Evolutionary conservation across 2,888 invertebrate genomes (phyloP).

Genomic region (Hypolimnas misippus): DNA sequence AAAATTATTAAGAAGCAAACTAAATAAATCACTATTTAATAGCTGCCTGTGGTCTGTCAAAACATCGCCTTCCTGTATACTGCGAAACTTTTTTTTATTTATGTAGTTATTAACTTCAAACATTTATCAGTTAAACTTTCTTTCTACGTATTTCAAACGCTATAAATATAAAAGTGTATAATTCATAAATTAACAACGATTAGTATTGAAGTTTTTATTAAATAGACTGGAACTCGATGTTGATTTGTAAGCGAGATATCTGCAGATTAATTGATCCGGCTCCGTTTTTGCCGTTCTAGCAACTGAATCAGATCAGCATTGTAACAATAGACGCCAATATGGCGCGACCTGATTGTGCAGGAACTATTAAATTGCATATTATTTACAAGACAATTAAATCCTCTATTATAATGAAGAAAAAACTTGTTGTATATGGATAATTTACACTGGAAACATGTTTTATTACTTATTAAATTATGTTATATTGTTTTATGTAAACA

Average conservation of each 20-base stretch:
- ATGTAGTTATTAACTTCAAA: neutral
- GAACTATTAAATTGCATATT: slow-evolving; percentile 41
- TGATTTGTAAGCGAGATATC: slow-evolving; percentile 2
- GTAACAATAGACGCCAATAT: slow-evolving; percentile 38
- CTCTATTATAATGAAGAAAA: neutral
- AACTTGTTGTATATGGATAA: neutral
- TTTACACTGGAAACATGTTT: neutral
- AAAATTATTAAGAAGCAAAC: too few species aligned
- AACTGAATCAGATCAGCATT: slow-evolving; percentile 31
- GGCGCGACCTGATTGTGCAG: slow-evolving; percentile 38
- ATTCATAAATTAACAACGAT: neutral
- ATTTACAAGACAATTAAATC: slow-evolving; percentile 33
- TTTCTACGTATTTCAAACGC: neutral
- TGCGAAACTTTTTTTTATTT: too few species aligned
- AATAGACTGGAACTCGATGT: slow-evolving; percentile 8
- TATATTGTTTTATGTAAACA: neutral
- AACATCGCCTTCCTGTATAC: too few species aligned
- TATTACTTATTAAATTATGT: neutral
- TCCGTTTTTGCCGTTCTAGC: slow-evolving; percentile 26
- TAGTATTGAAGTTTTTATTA: slow-evolving; percentile 5
- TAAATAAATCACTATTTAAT: too few species aligned
- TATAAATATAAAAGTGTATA: neutral
- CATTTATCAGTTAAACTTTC: neutral
- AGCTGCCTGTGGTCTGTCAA: neutral
- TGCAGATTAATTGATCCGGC: slow-evolving; percentile 20